Base-by-base conservation (phyloP, 2,888 invertebrate genomes). In the Chaitophorus viminalis region DNA sequence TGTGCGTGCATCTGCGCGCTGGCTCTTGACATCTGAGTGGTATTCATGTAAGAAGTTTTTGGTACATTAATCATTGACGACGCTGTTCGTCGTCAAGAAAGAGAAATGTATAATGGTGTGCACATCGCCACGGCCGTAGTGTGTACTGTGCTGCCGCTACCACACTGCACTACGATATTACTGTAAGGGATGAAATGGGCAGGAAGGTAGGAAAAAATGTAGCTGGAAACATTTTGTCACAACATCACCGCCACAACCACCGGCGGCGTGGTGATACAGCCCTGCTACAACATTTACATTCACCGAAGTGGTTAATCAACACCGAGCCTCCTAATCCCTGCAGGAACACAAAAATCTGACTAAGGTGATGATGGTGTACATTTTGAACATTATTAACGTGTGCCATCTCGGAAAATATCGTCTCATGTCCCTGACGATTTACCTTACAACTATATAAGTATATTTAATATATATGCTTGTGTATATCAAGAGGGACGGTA, bases 41-140 rank as follows among this genome's bases (percentile, higher is more conserved):
- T 52, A 72, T 82, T 74, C 82, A n/a, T 54, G 82, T 74, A 82
- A 74, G 82, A 82, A 82, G 82, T 82, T 74, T 78, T 82, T 74
- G 72, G 82, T 72, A 72, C 82, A 82, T 82, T 82, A 82, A 82
- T 82, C 82, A 82, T 74, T 54, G 82, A 82, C n/a, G 82, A 72
- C 52, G 72, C n/a, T 33, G 72, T 54, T 82, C 72, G 54, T 72
- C 82, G 65, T 18, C 52, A 9, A 72, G 70, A 72, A 39, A 52
- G 72, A 72, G 33, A 82, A 82, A 82, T 82, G 33, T n/a, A 82
- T 46, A 46, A 52, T 52, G 31, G n/a, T 6, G 36, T 3, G 46
- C 39, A 39, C 39, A 39, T 11, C 39, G 39, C 8, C 39, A 39
- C 8, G 11, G 39, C 39, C 39, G 39, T 39, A 39, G 46, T 46